Evolutionary conservation across 2,888 invertebrate species (phyloP), one percentile per base, ranked within the genome.

Genomic region (Chloroclysta siterata): DNA sequence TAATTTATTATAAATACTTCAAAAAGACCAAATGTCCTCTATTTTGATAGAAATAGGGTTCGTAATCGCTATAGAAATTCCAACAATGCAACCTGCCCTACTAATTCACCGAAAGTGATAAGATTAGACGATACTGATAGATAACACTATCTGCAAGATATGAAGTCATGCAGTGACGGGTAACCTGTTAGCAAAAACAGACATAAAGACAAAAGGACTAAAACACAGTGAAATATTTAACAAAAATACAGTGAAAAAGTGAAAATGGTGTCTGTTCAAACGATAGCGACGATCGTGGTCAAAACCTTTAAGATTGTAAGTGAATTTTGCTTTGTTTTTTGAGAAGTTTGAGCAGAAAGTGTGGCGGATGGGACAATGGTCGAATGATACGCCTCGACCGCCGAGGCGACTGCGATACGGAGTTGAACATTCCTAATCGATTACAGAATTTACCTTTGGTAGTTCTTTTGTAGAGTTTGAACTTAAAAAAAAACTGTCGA

Each of bases 231-330:
- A 50, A 48, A 53, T 62, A 60, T 69, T 65, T 65, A 60, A 28
- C 42, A 70, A 50, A 62, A 71, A 72, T 72, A 70, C 72, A 70
- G 73, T 70, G 66, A 69, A 67, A 66, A 70, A 74, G 87, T 86
- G 84, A 95, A 92, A 91, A 97, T 97, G 97, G 96, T 96, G 84
- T 96, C 96, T 70, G 94, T 97, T 65, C 96, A 96, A 84, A 97
- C 96, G 51, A 96, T 97, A 74, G 97, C 95, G 70, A 95, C 96
- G 62, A 95, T 97, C 66, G 95, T 96, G 85, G 94, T 97, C 79
- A 97, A 97, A 94, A 90, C 95, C 64, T 92, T 97, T 63, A 97
- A 97, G 94, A 89, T 97, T 94, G 97, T 97, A 93, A 95, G 96
- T 94, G 42, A 39, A 2, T 22, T 13, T 33, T 82, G 48, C 46